Evolutionary conservation across 2,888 invertebrate genomes (phyloP).

Genomic region (Norana najaformis): DNA sequence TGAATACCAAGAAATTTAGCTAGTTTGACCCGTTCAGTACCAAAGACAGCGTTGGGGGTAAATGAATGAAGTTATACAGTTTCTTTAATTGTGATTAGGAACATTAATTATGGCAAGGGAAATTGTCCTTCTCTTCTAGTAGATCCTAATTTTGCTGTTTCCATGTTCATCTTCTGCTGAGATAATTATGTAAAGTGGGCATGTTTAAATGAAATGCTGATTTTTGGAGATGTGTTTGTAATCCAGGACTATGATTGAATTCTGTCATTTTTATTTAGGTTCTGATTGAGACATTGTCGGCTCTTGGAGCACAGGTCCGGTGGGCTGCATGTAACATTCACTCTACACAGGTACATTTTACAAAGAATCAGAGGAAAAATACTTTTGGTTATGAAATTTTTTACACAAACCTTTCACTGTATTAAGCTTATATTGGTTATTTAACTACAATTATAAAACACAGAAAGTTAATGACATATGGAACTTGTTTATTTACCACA

Average conservation of each 20-base stretch:
- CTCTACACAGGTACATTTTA: constrained; percentile 89
- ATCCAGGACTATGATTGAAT: too few species aligned
- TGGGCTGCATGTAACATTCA: constrained; percentile 99
- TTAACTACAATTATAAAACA: too few species aligned
- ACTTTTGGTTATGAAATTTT: neutral
- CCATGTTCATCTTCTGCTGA: neutral
- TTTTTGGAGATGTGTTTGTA: neutral
- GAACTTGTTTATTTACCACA: too few species aligned
- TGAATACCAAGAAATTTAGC: too few species aligned
- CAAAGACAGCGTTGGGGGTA: neutral
- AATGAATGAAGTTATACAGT: too few species aligned
- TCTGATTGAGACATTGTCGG: constrained; percentile 91
- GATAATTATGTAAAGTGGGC: neutral
- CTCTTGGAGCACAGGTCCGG: constrained; percentile 91
- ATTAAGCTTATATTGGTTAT: neutral
- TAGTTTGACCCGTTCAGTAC: neutral
- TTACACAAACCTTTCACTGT: neutral
- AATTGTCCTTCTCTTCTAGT: neutral
- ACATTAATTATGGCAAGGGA: neutral
- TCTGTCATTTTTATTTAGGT: constrained; percentile 67
- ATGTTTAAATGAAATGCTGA: neutral
- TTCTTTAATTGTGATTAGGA: neutral
- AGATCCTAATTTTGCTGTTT: too few species aligned
- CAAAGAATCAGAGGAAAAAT: neutral
- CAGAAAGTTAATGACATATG: too few species aligned